Conservation (phyloP, 2,113 vertebrate genomes). For the Balaenoptera acutorostrata region DNA sequence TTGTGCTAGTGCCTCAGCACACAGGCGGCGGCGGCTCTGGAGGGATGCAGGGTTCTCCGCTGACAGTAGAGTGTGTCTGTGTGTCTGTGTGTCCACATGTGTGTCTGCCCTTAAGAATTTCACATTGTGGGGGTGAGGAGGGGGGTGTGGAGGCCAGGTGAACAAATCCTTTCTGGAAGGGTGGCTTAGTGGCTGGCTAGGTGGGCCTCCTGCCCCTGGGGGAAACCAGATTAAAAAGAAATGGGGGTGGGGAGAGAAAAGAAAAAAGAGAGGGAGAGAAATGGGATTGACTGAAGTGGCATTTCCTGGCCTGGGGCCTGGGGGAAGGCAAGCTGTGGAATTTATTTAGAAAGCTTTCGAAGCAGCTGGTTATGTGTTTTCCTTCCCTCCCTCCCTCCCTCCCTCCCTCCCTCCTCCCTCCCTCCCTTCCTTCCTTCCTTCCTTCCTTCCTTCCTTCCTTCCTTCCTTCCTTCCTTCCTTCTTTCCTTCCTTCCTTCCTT, state of each 20-base stretch:
- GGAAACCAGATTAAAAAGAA: not conserved
- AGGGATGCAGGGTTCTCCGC: not conserved
- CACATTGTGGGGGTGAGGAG: not conserved
- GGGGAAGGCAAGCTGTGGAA: not conserved
- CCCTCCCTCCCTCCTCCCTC: not conserved
- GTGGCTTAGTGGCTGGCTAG: not conserved
- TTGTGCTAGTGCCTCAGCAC: rapidly evolving
- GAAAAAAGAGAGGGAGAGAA: not conserved
- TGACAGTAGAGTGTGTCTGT: not conserved
- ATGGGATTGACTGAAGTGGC: not conserved
- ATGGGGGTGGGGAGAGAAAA: rapidly evolving
- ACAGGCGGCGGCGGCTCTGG: not conserved
- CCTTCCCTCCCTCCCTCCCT: no score
- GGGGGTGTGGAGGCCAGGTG: not conserved
- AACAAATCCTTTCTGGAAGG: not conserved
- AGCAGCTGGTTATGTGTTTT: not conserved
- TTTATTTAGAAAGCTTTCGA: conserved; percentile 1
- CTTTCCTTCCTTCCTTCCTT: not conserved
- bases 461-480: not conserved
- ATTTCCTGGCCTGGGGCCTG: conserved; percentile 24
- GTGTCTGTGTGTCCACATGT: not conserved
- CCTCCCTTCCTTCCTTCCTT: not conserved
- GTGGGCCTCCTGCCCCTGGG: not conserved
- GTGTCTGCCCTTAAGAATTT: not conserved
- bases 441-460: not conserved